Conservation (phyloP, 2,888 invertebrate genomes). For the Ichneumon xanthorius region DNA sequence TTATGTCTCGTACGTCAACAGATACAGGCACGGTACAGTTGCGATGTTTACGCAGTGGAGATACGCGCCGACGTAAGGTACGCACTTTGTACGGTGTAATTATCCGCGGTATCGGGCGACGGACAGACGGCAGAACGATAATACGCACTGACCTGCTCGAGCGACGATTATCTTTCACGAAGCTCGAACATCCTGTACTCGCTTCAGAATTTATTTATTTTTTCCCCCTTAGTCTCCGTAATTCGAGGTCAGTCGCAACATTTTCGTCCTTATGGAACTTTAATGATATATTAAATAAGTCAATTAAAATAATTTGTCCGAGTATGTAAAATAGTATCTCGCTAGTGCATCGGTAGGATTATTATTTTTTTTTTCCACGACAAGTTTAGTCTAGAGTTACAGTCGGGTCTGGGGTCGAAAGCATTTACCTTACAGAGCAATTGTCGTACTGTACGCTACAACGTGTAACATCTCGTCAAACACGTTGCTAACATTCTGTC, state of each 20-base stretch:
- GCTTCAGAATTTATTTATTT: slow-evolving; percentile 13
- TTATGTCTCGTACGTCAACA: slow-evolving; percentile 49
- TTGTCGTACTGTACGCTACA: not conserved
- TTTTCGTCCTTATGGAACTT: not conserved
- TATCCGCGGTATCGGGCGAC: slow-evolving; percentile 52
- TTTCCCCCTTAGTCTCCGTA: not conserved
- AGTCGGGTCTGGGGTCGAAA: not conserved
- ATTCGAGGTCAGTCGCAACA: slow-evolving; percentile 7
- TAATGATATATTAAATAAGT: slow-evolving; percentile 8
- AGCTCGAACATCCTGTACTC: slow-evolving; percentile 14
- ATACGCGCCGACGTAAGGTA: slow-evolving; percentile 30
- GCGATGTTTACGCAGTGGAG: slow-evolving; percentile 52
- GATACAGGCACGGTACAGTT: slow-evolving; percentile 35
- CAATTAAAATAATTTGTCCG: slow-evolving; percentile 7
- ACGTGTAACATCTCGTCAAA: not conserved
- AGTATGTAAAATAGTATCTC: slow-evolving; percentile 4
- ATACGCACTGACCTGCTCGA: slow-evolving; percentile 21
- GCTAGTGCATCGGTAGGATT: not conserved
- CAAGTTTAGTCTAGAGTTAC: not conserved
- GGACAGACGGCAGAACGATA: slow-evolving; percentile 23
- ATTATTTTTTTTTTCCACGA: not conserved
- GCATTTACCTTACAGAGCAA: not conserved
- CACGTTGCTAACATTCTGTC: not conserved
- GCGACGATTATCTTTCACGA: slow-evolving; percentile 47
- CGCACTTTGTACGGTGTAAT: slow-evolving; percentile 46